Percentiles rank a stretch among this genome's conserved stretches.
Evolutionary conservation across 2,113 vertebrate species (phyloP).

Genomic region (Dicerorhinus sumatrensis): DNA sequence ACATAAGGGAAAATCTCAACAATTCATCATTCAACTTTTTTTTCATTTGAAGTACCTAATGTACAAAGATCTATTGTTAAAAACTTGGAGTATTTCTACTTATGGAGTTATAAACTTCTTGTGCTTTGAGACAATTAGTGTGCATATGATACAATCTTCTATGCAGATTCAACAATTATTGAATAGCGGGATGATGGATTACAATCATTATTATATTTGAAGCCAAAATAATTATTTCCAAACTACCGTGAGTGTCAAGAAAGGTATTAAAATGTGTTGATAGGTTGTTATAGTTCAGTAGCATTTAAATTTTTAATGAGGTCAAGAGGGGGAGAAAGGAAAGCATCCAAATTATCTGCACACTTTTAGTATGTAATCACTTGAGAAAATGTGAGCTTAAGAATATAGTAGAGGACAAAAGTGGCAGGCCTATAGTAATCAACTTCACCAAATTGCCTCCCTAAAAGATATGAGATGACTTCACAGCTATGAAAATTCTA

Average conservation of each 20-base stretch:
- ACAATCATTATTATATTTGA: conserved; percentile 70
- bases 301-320: conserved; percentile 4
- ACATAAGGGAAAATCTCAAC: not conserved
- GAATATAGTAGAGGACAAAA: not conserved
- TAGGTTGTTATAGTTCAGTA: not conserved
- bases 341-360: not conserved
- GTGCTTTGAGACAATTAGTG: conserved; percentile 31
- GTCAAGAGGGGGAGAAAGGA: not conserved
- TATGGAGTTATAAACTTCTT: conserved; percentile 7
- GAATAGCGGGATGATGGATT: conserved; percentile 65
- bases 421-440: not conserved
- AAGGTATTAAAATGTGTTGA: conserved; percentile 53
- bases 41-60: not conserved
- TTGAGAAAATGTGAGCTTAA: conserved; percentile 6
- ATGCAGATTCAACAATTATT: conserved; percentile 50
- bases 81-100: not conserved
- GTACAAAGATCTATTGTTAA: conserved; percentile 22
- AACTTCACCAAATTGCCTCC: not conserved
- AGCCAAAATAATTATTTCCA: conserved; percentile 66
- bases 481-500: not conserved
- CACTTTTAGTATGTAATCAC: not conserved
- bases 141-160: conserved; percentile 50
- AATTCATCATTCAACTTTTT: not conserved
- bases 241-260: conserved; percentile 65
- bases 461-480: not conserved